phyloP scores from a whole-genome alignment of 1,140 invertebrate genomes.

The Schlechtendalia chinensis region DNA sequence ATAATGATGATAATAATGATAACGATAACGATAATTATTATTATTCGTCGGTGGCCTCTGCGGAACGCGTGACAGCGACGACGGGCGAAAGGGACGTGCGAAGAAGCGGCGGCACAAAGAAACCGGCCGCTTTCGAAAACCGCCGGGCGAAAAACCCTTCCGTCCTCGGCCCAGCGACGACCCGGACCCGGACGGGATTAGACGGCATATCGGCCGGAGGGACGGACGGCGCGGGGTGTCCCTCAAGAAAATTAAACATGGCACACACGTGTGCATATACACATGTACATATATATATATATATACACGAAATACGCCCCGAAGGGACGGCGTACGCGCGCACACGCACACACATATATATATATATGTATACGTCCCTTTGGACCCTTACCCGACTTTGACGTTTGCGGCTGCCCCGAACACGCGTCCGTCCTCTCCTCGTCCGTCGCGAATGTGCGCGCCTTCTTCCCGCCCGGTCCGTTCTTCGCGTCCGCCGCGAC shows the following conservation, averaged over 20 bases:
- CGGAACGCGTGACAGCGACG: slow-evolving; percentile 28
- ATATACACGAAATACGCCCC: slow-evolving; percentile 19
- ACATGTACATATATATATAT: no score
- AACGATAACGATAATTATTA: no score
- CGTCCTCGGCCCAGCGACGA: not conserved
- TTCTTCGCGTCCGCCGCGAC: not conserved
- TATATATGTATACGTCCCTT: slow-evolving; percentile 28
- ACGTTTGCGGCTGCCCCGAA: slow-evolving; percentile 47
- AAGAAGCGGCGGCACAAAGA: slow-evolving; percentile 47
- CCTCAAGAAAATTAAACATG: slow-evolving; percentile 50
- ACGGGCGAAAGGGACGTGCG: slow-evolving; percentile 26
- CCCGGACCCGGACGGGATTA: slow-evolving; percentile 26
- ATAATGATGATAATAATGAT: no score
- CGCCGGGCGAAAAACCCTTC: not conserved
- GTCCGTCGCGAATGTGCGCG: not conserved
- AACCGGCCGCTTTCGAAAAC: slow-evolving; percentile 18
- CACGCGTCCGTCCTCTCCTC: slow-evolving; percentile 37
- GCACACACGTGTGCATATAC: slow-evolving; percentile 29
- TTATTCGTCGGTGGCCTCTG: slow-evolving; percentile 8
- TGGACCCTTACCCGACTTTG: slow-evolving; percentile 50
- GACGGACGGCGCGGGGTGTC: slow-evolving; percentile 16
- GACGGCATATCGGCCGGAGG: not conserved
- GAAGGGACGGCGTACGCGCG: slow-evolving; percentile 23
- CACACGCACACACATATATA: no score
- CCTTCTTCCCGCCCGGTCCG: not conserved